Base-by-base conservation (phyloP, 2,113 vertebrate genomes). In the Gobio gobio region DNA sequence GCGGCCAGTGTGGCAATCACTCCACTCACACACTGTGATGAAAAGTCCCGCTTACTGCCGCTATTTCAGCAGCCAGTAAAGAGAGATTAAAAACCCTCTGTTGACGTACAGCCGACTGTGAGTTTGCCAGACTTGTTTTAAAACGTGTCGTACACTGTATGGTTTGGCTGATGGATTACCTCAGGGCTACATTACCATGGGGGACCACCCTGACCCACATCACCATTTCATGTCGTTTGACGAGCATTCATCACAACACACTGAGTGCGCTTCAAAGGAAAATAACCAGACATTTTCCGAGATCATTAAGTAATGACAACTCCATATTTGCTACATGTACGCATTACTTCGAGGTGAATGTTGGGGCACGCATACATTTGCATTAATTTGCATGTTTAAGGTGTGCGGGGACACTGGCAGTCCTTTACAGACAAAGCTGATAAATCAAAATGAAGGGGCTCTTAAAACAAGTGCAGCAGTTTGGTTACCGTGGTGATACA, bases 371-470 rank as follows among this genome's bases (percentile, higher is more conserved):
- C 91, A 94, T 94, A 84, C 86, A 95, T 95, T 91, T 93, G 91
- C 94, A 95, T 94, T 82, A 83, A 95, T 95, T 94, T 91, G 90
- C 93, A 94, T 94, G 77, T 90, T 89, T 91, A 93, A 92, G 87
- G 88, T 90, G 83, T 75, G 79, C 22, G 43, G 90, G 92, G 92
- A 93, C 92, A 66, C 82, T 54, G 81, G 81, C 45, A 86, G 89
- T 92, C 92, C 80, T 77, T 90, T 87, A 88, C 86, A 90, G 91
- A 92, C 91, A 89, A 91, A 93, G 92, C 92, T 89, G 75, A 94
- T 94, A 93, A 95, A 94, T 95, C 93, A 94, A 92, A 93, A 91
- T 33, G 87, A 92, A 90, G 90, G 84, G 76, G 89, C 72, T 74
- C 61, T 93, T 92, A 90, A 91, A 90, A 87, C 72, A 86, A 90